Percentiles rank a stretch among this genome's conserved stretches.
These are phyloP conservation scores for Cyanoramphus novaezelandiae DNA, from an alignment of 2,113 vertebrate genomes.

Conservation along the genomic window DNA sequence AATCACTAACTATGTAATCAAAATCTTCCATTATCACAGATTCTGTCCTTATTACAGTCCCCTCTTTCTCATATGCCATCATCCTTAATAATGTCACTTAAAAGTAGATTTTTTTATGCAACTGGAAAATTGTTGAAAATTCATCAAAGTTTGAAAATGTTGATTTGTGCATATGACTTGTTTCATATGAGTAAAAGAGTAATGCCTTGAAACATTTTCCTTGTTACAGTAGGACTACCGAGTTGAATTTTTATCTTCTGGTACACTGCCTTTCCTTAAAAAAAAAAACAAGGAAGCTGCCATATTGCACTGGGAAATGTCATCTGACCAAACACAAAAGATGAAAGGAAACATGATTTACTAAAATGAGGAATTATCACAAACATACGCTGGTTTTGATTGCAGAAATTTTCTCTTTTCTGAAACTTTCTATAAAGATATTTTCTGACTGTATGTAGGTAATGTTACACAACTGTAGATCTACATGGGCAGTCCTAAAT, in stretches of 20 bases:
- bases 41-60: neutral
- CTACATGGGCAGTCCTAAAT: neutral
- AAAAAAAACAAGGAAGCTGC: neutral
- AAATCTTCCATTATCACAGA: neutral
- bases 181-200: neutral
- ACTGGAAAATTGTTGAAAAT: neutral
- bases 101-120: neutral
- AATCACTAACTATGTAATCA: neutral
- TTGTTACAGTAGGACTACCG: neutral
- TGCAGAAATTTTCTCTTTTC: neutral
- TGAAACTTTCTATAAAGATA: neutral
- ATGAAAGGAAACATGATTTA: neutral
- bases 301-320: neutral
- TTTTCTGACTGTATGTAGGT: neutral
- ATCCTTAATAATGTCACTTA: neutral
- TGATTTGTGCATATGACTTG: neutral
- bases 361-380: neutral
- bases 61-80: neutral
- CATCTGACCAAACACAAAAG: rapidly evolving
- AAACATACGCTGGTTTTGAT: neutral
- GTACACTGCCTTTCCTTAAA: neutral
- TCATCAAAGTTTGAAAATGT: neutral
- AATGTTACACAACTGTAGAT: neutral
- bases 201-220: neutral
- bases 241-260: neutral